Percentiles rank a stretch among this genome's conserved stretches.
Evolutionary conservation across 2,113 vertebrate genomes (phyloP).

Genomic region (Apaloderma vittatum): DNA sequence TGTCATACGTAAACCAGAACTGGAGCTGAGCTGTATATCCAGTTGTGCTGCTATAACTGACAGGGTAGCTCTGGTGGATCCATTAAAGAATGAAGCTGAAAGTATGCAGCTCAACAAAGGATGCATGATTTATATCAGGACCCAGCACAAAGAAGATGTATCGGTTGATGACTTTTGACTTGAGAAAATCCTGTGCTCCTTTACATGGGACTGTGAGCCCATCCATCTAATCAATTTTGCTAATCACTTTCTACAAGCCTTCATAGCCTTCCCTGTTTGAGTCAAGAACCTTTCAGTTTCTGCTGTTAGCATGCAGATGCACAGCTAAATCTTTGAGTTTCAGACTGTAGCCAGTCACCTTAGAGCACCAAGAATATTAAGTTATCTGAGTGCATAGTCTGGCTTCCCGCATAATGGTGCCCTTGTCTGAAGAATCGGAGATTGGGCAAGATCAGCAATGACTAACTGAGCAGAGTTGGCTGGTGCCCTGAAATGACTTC

Average conservation of each 20-base stretch:
- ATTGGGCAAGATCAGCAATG: fast-evolving
- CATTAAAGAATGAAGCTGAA: background rate
- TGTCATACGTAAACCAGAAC: background rate
- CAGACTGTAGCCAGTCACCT: background rate
- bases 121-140: background rate
- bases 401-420: background rate
- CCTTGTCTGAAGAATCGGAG: background rate
- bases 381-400: background rate
- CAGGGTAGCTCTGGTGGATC: background rate
- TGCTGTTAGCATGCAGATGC: background rate
- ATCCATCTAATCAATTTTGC: background rate
- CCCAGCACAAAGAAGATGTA: background rate
- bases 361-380: background rate
- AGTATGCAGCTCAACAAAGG: background rate
- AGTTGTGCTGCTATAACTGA: background rate
- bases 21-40: background rate
- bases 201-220: background rate
- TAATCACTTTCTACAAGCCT: background rate
- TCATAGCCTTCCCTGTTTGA: background rate
- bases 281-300: background rate
- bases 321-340: background rate
- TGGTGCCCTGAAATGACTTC: fast-evolving
- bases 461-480: background rate
- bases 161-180: background rate
- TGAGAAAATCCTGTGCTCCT: background rate